A percentile compares a stretch with the other conserved stretches of the same genome.
phyloP scores from a whole-genome alignment of 2,888 invertebrate species.

The Ophonus ardosiacus region DNA sequence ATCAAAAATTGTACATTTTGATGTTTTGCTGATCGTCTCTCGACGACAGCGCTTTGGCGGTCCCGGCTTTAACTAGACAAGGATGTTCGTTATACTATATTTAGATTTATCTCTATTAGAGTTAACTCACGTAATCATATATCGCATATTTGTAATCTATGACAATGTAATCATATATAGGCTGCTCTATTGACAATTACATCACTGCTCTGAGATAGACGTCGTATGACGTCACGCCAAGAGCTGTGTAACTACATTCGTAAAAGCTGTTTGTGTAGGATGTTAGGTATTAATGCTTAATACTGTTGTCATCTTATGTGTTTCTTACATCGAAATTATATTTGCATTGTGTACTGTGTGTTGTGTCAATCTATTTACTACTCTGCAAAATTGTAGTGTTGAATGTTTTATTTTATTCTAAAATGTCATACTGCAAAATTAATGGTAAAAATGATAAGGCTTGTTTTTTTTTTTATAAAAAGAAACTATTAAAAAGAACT shows the following conservation, averaged over 20 bases:
- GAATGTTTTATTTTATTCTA: not conserved
- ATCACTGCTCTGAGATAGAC: not conserved
- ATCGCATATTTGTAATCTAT: slow-evolving; percentile 23
- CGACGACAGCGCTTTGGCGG: slow-evolving; percentile 64
- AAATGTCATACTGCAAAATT: not conserved
- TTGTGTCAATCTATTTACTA: not conserved
- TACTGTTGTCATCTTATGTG: not conserved
- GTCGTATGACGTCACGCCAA: slow-evolving; percentile 15
- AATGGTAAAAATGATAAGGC: not conserved
- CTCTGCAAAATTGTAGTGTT: not conserved
- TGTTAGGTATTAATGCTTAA: slow-evolving; percentile 6
- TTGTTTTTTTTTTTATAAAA: no score
- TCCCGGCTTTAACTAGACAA: slow-evolving; percentile 65
- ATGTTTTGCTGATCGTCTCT: slow-evolving; percentile 57
- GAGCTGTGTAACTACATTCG: slow-evolving; percentile 41
- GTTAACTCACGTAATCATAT: slow-evolving; percentile 35
- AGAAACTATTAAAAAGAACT: no score
- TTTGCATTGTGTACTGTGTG: not conserved
- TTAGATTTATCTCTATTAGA: slow-evolving; percentile 6
- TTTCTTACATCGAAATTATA: slow-evolving; percentile 44
- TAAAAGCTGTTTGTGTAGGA: slow-evolving; percentile 40
- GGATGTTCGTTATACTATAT: slow-evolving; percentile 54
- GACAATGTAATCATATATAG: slow-evolving; percentile 48
- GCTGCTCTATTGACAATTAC: slow-evolving; percentile 60
- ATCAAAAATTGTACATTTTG: slow-evolving; percentile 52